Evolutionary conservation across 2,797 vertebrate genomes (phyloP), one percentile per base, ranked within the genome.

Genomic region (Propithecus deckenii): DNA sequence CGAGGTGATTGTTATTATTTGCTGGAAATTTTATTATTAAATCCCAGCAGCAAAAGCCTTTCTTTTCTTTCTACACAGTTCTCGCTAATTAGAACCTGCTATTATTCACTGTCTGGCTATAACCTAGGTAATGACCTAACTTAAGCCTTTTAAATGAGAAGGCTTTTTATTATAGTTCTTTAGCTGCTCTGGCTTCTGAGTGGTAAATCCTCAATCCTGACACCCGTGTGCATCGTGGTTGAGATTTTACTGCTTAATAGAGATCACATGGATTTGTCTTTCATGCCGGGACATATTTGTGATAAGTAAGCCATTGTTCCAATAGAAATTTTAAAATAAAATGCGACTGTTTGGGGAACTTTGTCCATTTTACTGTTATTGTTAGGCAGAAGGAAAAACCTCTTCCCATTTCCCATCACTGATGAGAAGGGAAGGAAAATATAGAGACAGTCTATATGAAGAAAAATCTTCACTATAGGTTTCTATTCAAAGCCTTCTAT

Each of bases 1-100:
- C 75, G 32, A 96, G 59, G 65, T 90, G 83, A 93, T 86, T 69
- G 25, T 74, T 87, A 88, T 86, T 93, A 78, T 95, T 93, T 96
- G 86, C 50, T 46, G 25, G 72, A 95, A 96, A 96, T 96, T 92
- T 63, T 48, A 35, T 78, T 79, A 79, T 88, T 52, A 93, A 96
- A 91, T 67, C 30, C 50, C 48, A 86, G 93, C 69, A 93, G 83
- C 63, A 89, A 83, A 91, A 94, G 14, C 22, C 30, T 93, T 91
- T 92, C 20, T 96, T 72, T 92, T 81, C 63, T 80, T 87, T 76
- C 25, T 86, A 23, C 32, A 59, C 11, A 38, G 7, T 81, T 91
- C 30, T 87, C 23, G 79, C 23, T 92, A 84, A 95, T 93, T 95
- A 85, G 71, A 96, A 79, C 43, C 46, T 90, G 63, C 69, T 91